Conservation (phyloP, 2,888 invertebrate genomes). For the Camptogramma bilineatum region DNA sequence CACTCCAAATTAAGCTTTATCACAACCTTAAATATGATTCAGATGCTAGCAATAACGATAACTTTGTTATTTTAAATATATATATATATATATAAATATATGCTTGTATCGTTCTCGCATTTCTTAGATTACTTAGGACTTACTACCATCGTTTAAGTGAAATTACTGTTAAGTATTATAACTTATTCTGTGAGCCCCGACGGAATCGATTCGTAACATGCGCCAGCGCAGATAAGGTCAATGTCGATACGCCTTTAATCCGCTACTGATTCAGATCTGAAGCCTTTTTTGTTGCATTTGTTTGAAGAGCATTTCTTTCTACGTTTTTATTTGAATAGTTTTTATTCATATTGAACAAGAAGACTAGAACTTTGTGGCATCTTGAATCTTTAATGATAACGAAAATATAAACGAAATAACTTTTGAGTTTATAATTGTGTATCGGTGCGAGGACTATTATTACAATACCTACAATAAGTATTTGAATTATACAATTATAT, state of each 20-base stretch:
- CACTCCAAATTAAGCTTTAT: constrained; percentile 24
- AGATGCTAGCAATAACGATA: not conserved
- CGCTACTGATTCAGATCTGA: constrained; percentile 69
- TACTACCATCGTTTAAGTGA: constrained; percentile 13
- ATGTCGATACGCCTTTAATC: constrained; percentile 78
- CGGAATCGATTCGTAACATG: constrained; percentile 77
- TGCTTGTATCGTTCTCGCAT: not conserved
- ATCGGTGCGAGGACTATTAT: no score
- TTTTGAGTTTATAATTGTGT: no score
- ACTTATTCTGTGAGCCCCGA: constrained; percentile 16
- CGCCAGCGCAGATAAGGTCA: constrained; percentile 77
- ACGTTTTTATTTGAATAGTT: constrained; percentile 8
- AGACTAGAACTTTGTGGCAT: not conserved
- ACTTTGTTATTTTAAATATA: not conserved
- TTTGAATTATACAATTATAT: no score
- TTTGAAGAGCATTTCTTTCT: constrained; percentile 31
- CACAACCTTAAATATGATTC: constrained; percentile 6
- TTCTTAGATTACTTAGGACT: not conserved
- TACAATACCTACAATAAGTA: no score
- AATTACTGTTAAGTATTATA: constrained; percentile 10
- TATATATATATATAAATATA: no score
- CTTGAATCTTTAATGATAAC: not conserved
- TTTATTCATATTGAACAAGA: not conserved
- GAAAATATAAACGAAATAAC: no score
- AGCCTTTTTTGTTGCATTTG: constrained; percentile 35